Evolutionary conservation across 30 jellyfish, hydroid and myxozoan species (phyloP).

Genomic region (Chrysaora quinquecirrha): DNA sequence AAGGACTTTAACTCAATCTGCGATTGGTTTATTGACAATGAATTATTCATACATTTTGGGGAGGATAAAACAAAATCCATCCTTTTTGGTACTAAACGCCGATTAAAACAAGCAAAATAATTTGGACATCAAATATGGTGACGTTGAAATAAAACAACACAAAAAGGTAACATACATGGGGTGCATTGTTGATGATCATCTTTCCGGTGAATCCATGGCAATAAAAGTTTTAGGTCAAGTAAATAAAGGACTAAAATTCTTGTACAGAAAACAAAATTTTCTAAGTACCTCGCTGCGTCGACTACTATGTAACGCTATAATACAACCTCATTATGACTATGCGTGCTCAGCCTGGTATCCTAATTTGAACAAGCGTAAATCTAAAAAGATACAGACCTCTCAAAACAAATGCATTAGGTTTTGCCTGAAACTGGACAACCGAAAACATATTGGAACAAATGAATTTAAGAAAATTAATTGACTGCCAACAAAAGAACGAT

Average conservation of each 20-base stretch:
- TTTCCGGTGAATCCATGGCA: conserved; percentile 31
- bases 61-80: conserved; percentile 8
- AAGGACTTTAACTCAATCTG: conserved; percentile 5
- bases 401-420: conserved; percentile 18
- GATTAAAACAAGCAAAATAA: neutral
- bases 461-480: too few species aligned
- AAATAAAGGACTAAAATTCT: neutral
- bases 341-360: conserved; percentile 31
- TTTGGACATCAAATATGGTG: neutral
- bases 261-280: neutral
- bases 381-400: conserved; percentile 6
- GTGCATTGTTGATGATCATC: conserved; percentile 9
- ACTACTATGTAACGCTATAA: conserved; percentile 1
- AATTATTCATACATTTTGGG: neutral
- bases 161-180: conserved; percentile 8
- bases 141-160: neutral
- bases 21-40: neutral
- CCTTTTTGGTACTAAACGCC: too few species aligned
- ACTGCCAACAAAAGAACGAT: too few species aligned
- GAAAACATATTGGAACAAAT: neutral
- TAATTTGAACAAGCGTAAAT: neutral
- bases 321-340: conserved; percentile 33
- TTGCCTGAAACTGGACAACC: neutral
- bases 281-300: conserved; percentile 1
- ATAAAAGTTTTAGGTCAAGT: conserved; percentile 1